These are phyloP conservation scores for Halcyon senegalensis DNA, from an alignment of 2,113 vertebrate species.

Conservation along the genomic window DNA sequence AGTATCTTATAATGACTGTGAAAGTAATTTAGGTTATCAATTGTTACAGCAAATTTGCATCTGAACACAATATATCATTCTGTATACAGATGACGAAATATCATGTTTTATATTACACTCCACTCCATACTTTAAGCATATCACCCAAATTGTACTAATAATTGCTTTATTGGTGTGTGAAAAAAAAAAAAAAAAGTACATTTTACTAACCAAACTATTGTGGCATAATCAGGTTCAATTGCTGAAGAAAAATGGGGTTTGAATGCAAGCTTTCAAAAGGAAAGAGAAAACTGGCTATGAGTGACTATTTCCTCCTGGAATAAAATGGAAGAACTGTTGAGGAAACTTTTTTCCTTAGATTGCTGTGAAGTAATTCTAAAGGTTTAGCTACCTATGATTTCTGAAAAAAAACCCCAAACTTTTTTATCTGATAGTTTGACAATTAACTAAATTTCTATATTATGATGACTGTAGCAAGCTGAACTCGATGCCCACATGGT, in stretches of 20 bases:
- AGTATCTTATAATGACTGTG: not conserved
- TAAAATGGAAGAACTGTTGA: not conserved
- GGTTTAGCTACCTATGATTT: not conserved
- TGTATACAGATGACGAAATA: not conserved
- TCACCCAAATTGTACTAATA: not conserved
- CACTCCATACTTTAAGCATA: not conserved
- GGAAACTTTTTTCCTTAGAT: not conserved
- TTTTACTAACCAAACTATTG: not conserved
- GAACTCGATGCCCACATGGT: not conserved
- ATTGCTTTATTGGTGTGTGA: not conserved
- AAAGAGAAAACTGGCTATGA: not conserved
- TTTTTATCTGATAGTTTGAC: not conserved
- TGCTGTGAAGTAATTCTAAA: not conserved
- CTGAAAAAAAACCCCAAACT: not conserved
- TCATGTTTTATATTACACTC: not conserved
- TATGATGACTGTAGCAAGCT: not conserved
- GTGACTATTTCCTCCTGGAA: slow-evolving; percentile 8
- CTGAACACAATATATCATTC: not conserved
- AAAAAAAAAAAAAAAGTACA: not conserved
- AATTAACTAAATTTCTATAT: not conserved
- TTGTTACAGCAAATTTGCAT: not conserved
- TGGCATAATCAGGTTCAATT: not conserved
- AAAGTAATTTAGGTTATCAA: slow-evolving; percentile 18
- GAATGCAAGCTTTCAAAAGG: slow-evolving; percentile 28
- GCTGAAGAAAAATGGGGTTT: not conserved